phyloP scores from a whole-genome alignment of 2,113 vertebrate species.

The Hyla sarda region DNA sequence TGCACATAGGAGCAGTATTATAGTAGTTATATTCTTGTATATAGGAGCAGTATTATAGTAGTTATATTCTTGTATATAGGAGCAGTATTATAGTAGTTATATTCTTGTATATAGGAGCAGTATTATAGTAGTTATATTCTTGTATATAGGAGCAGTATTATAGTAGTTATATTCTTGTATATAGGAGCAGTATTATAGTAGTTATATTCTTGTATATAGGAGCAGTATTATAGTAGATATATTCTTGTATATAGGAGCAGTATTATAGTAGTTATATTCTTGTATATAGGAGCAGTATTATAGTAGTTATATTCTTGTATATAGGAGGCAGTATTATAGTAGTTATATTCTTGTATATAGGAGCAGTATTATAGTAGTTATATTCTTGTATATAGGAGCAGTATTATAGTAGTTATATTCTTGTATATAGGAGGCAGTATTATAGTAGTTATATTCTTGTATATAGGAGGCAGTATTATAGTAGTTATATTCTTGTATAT shows the following conservation, averaged over 20 bases:
- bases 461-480: neutral
- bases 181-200: neutral
- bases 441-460: conserved; percentile 7
- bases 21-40: too few species aligned
- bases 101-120: too few species aligned
- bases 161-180: conserved; percentile 6
- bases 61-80: too few species aligned
- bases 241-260: too few species aligned
- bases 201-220: neutral
- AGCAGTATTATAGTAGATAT: too few species aligned
- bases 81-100: too few species aligned
- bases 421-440: neutral
- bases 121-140: neutral
- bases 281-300: neutral
- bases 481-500: conserved; percentile 1
- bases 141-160: neutral
- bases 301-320: neutral
- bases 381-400: neutral
- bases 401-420: conserved; percentile 11
- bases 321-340: neutral
- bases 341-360: conserved; percentile 1
- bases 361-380: conserved; percentile 6
- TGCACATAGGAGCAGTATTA: too few species aligned
- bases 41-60: too few species aligned
- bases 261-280: neutral